A percentile compares a stretch with the other conserved stretches of the same genome.
These are phyloP conservation scores for Lates calcarifer DNA, from an alignment of 2,113 vertebrate species.

Conservation along the genomic window DNA sequence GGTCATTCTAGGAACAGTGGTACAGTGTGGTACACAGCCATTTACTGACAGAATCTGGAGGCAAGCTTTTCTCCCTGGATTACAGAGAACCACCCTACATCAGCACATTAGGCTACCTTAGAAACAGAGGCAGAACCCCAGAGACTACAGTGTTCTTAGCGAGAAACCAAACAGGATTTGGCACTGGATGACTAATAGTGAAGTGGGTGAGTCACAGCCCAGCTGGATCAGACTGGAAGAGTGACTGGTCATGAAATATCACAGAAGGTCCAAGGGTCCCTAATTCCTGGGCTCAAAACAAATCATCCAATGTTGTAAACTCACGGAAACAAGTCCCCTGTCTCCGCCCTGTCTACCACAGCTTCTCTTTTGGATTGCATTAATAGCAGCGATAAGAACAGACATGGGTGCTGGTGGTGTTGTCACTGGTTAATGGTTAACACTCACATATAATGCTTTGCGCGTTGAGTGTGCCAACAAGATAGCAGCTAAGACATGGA, in stretches of 20 bases:
- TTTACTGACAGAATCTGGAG: slow-evolving; percentile 24
- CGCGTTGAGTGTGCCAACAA: background rate
- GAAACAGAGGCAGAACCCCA: slow-evolving; percentile 29
- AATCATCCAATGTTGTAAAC: slow-evolving; percentile 23
- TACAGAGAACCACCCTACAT: slow-evolving; percentile 20
- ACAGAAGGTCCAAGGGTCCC: slow-evolving; percentile 16
- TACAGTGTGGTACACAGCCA: background rate
- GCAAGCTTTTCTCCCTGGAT: slow-evolving; percentile 23
- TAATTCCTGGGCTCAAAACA: slow-evolving; percentile 25
- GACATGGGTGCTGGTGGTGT: background rate
- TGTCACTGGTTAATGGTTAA: slow-evolving; percentile 46
- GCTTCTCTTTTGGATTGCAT: background rate
- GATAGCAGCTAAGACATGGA: background rate
- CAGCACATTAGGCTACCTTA: slow-evolving; percentile 5
- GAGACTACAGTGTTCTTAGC: background rate
- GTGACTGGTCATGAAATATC: slow-evolving; percentile 43
- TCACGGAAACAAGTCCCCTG: background rate
- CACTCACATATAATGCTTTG: background rate
- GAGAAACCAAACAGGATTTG: slow-evolving; percentile 57
- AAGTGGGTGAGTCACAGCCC: slow-evolving; percentile 61
- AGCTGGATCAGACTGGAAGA: slow-evolving; percentile 47
- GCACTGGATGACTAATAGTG: slow-evolving; percentile 58
- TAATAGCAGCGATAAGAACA: background rate
- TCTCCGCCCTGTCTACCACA: background rate
- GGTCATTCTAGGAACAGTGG: background rate